Evolutionary conservation across 2,888 invertebrate genomes (phyloP).

Genomic region (Ichneumoninae sp.): DNA sequence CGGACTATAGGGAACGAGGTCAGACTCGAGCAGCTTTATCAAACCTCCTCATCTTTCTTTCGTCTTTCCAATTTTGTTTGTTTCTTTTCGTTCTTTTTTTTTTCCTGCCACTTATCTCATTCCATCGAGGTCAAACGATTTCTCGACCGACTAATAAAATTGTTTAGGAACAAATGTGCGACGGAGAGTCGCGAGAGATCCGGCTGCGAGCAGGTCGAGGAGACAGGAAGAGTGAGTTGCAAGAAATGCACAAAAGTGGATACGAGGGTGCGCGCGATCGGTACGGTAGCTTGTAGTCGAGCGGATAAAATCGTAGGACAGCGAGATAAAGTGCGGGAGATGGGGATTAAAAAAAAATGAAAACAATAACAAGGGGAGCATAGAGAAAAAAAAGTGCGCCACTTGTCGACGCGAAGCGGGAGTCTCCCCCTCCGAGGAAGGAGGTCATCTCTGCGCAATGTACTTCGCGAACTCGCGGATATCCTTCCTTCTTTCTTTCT

Average conservation of each 20-base stretch:
- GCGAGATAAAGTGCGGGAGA: conserved; percentile 13
- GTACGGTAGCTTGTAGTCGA: not conserved
- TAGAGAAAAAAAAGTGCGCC: conserved; percentile 58
- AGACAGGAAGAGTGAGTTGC: not conserved
- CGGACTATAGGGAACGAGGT: conserved; percentile 64
- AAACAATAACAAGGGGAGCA: conserved; percentile 24
- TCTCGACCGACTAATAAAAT: not conserved
- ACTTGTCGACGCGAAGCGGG: conserved; percentile 41
- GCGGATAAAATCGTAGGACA: not conserved
- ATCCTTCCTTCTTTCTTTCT: conserved; percentile 66
- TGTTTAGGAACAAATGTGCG: not conserved
- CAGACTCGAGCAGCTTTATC: conserved; percentile 56
- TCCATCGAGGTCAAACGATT: not conserved
- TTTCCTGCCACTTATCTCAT: not conserved
- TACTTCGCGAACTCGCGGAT: conserved; percentile 63
- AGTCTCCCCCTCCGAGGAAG: conserved; percentile 54
- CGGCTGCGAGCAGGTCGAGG: not conserved
- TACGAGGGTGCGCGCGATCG: not conserved
- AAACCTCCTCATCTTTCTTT: conserved; percentile 52
- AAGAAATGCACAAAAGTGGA: not conserved
- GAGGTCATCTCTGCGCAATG: conserved; percentile 69
- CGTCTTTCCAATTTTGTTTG: conserved; percentile 27
- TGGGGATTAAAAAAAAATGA: conserved; percentile 21
- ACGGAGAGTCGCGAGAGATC: not conserved
- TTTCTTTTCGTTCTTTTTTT: not conserved